phyloP scores from a whole-genome alignment of 2,797 vertebrate species.

The Macropus fuliginosus region DNA sequence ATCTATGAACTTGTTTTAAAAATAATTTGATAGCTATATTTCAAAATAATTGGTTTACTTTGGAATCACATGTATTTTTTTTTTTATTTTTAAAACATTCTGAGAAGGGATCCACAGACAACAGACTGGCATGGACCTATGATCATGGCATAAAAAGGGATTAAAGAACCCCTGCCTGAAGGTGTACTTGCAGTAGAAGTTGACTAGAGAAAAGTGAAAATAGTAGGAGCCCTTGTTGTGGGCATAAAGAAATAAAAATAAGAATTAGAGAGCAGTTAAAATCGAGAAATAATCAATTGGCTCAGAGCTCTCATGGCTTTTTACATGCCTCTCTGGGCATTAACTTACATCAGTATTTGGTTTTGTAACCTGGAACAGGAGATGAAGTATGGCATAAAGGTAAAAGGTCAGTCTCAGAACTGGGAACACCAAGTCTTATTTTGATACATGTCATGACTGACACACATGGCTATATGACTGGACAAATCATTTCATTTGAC shows the following conservation, averaged over 20 bases:
- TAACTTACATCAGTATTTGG: neutral
- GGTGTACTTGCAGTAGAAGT: neutral
- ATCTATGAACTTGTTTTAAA: neutral
- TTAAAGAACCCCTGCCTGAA: neutral
- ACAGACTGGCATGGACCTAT: neutral
- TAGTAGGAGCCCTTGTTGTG: neutral
- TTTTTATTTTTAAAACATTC: neutral
- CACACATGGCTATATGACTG: neutral
- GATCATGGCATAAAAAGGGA: neutral
- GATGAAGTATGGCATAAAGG: neutral
- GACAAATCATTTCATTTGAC: neutral
- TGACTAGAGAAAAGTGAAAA: neutral
- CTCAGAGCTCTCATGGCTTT: neutral
- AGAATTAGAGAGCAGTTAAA: neutral
- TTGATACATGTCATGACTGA: neutral
- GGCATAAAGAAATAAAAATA: neutral
- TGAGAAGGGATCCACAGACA: neutral
- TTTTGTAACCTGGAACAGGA: no score
- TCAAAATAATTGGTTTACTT: neutral
- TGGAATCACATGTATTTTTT: neutral
- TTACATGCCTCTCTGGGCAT: neutral
- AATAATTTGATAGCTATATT: neutral
- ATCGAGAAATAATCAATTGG: neutral
- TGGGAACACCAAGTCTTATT: neutral
- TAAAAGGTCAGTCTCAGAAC: neutral